Base-by-base conservation (phyloP, 2,888 invertebrate species). In the Bimastos eiseni region DNA sequence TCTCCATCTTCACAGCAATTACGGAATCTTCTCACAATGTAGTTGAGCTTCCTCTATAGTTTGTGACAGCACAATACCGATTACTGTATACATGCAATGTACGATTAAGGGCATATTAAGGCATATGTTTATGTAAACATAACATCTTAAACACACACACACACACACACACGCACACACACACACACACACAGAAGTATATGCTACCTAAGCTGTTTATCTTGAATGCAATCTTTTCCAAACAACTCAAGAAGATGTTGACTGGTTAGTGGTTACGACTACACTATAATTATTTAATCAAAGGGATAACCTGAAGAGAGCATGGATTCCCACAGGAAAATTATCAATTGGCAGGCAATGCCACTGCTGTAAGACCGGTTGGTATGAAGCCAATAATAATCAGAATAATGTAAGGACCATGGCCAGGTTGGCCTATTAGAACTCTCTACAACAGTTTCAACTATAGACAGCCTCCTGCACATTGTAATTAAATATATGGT, bases 251-350 rank as follows among this genome's bases (percentile, higher is more conserved):
- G 30, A 70, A n/a, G n/a, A n/a, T n/a, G n/a, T 11, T 2, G 70
- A 49, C 49, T 49, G 49, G 21, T 49, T 49, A 49, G 21, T 24
- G n/a, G 30, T 24, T 24, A 70, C 70, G 8, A 70, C n/a, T n/a
- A n/a, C n/a, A n/a, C n/a, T n/a, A 70, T 70, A n/a, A 70, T 70
- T 70, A n/a, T 30, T 70, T 49, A 49, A 70, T 70, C 70, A 70
- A 70, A 70, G 70, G n/a, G 70, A 70, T 70, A 70, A 30, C 70
- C 30, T 70, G 70, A 70, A 70, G n/a, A 11, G 30, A 70, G n/a
- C n/a, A 70, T 70, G 70, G n/a, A 49, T 70, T 70, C 70, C 70
- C 70, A 70, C 70, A 70, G 70, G 70, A 70, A 55, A n/a, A n/a
- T 13, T n/a, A n/a, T 3, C 70, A n/a, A 30, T 70, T 70, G 70